Base-by-base conservation (phyloP, 2,888 invertebrate species). In the Nephrocerus scutellatus region DNA sequence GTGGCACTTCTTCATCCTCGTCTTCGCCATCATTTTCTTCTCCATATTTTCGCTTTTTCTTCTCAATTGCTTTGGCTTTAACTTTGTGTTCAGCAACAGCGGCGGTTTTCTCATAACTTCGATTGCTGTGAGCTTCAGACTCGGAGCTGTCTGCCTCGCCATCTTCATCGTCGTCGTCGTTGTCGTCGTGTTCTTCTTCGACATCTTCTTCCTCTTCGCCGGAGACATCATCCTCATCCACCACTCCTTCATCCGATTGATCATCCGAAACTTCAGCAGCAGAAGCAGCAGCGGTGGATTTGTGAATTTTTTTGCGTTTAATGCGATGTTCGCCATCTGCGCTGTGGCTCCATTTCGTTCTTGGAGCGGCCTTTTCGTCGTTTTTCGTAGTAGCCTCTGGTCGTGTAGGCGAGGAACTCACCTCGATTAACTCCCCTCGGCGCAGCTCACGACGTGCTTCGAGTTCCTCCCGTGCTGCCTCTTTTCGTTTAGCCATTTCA, bases 401-500 rank as follows among this genome's bases (percentile, higher is more conserved):
- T n/a, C n/a, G n/a, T n/a, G n/a, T n/a, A n/a, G n/a, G n/a, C n/a
- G n/a, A n/a, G n/a, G n/a, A n/a, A n/a, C n/a, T n/a, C n/a, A 59
- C 14, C 68, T 66, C 2, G n/a, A n/a, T n/a, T n/a, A n/a, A n/a
- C n/a, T n/a, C n/a, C n/a, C n/a, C 71, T 65, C 9, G 66, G 56
- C 4, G 71, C 67, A 19, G 70, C 54, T 77, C 72, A 28, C 86
- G 75, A 10, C 87, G 73, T 0, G 84, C 80, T 62, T 84, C 83
- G 12, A 85, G 63, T 59, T 86, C 86, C 36, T 75, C 74, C 15
- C 82, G 73, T 1, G 83, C 82, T 36, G 78, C 78, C 61, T 85
- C 80, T 63, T 85, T 86, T 37, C 84, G 75, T 51, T 83, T 75
- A 3, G 81, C 82, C 76, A 81, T 84, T 69, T 87, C 68, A 20